Evolutionary conservation across 1,140 invertebrate genomes (phyloP), one percentile per base, ranked within the genome.

Genomic region (Zaprionus ghesquierei): DNA sequence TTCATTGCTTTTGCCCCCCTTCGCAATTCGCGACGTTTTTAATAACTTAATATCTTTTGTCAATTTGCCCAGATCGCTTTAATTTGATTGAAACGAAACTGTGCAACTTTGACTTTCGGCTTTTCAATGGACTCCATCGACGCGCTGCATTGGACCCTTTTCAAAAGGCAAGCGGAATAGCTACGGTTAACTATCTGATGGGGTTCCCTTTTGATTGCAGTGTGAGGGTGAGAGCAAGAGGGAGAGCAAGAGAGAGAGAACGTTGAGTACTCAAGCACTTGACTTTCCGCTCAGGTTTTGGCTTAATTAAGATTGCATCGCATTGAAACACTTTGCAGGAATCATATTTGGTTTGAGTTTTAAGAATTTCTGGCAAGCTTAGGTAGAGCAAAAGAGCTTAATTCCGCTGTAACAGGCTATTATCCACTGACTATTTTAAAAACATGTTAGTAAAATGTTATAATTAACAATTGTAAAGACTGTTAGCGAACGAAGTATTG

Each of bases 11-110:
- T 3, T 9, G 27, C 5, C 5, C 27, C 27, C 13, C 33, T 27
- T 59, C 23, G 27, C 33, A 50, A 20, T 50, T 33, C 63, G 55
- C 31, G 54, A 63, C 25, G 59, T 79, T 82, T 87, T 89, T 87
- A 87, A 89, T 87, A 87, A 87, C 84, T 87, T 82, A 87, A 87
- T 87, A 89, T 82, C 79, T 71, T 82, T 79, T 89, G 81, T 86
- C 68, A 70, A 68, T 76, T 75, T 65, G 33, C 61, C 61, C 49
- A 56, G 49, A 44, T 53, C 35, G 74, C 71, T 82, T 86, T 87
- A 66, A 87, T 87, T 87, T 85, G 81, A 85, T 85, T 85, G 81
- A 78, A 87, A 66, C 66, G 75, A 58, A 81, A 78, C 82, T 78
- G 80, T 77, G 22, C 66, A 64, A 68, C 62, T 73, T 77, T 46